Evolutionary conservation across 2,797 vertebrate species (phyloP), one percentile per base, ranked within the genome.

Genomic region (Australoheros facetus): DNA sequence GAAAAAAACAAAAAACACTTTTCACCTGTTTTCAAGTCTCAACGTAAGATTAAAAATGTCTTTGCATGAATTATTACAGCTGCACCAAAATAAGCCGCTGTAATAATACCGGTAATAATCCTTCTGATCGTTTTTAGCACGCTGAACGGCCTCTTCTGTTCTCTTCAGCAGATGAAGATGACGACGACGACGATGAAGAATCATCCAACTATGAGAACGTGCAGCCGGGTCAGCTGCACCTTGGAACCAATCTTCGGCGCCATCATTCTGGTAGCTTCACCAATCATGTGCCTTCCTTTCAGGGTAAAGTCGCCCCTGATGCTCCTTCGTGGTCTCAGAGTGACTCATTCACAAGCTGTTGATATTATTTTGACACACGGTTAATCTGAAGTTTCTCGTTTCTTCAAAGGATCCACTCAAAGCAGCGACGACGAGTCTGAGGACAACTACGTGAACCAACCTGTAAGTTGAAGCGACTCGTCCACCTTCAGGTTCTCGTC

Each of bases 381-480:
- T 66, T 66, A 3, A 51, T 66, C 5, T 6, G 62, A 13, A 2
- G 10, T 2, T 30, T 30, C 23, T 66, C 23, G 26, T 69, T 34
- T 51, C 1, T 51, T 42, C 7, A 78, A 75, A 85, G 2, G 9
- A 1, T 73, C 70, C 0, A 5, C 39, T 3, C 85, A 83, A 3
- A 73, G 78, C 5, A 78, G 82, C 0, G 81, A 85, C 0, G 79
- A 82, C 0, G 83, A 88, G 0, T 64, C 78, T 1, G 85, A 86
- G 10, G 89, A 34, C 2, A 91, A 93, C 80, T 96, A 96, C 32
- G 95, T 95, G 56, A 96, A 96, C 14, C 84, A 92, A 6, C 34
- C 23, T 16, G 84, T 91, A 73, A 60, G 82, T 69, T 12, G 10
- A 19, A 3, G 69, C 2, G 2, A 17, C 16, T 28, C 42, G 3